Conservation (phyloP, 1,140 invertebrate genomes). For the Drosophila grimshawi region DNA sequence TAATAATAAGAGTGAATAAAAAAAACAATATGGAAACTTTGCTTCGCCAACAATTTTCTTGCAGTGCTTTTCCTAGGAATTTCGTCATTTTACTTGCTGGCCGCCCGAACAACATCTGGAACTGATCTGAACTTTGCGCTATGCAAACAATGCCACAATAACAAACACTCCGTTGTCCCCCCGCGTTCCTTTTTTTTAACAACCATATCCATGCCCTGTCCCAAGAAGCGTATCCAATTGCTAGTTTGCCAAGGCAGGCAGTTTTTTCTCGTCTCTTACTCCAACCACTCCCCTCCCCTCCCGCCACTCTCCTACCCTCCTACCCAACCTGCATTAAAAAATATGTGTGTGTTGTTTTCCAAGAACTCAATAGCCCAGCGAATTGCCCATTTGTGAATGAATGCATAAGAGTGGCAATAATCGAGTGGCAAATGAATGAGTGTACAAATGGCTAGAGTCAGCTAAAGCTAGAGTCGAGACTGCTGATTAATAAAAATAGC, state of each 20-base stretch:
- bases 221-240: slow-evolving; percentile 68
- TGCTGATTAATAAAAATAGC: slow-evolving; percentile 32
- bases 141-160: slow-evolving; percentile 25
- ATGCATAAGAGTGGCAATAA: slow-evolving; percentile 22
- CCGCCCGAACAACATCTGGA: slow-evolving; percentile 57
- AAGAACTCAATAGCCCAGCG: slow-evolving; percentile 48
- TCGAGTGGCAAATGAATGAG: slow-evolving; percentile 2
- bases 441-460: slow-evolving; percentile 29
- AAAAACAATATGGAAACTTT: slow-evolving; percentile 11
- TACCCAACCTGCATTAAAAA: background rate
- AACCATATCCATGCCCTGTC: slow-evolving; percentile 28
- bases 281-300: background rate
- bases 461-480: slow-evolving; percentile 4
- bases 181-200: background rate
- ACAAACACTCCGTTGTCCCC: background rate
- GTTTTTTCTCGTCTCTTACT: slow-evolving; percentile 43
- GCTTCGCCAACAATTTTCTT: slow-evolving; percentile 47
- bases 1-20: slow-evolving; percentile 3
- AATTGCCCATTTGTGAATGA: slow-evolving; percentile 60
- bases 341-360: slow-evolving; percentile 43
- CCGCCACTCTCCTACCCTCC: slow-evolving; percentile 1
- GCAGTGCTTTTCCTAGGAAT: slow-evolving; percentile 50
- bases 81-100: slow-evolving; percentile 40
- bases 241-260: slow-evolving; percentile 69
- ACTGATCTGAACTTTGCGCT: slow-evolving; percentile 63